phyloP scores from a whole-genome alignment of 2,113 vertebrate genomes.

The Meriones unguiculatus region DNA sequence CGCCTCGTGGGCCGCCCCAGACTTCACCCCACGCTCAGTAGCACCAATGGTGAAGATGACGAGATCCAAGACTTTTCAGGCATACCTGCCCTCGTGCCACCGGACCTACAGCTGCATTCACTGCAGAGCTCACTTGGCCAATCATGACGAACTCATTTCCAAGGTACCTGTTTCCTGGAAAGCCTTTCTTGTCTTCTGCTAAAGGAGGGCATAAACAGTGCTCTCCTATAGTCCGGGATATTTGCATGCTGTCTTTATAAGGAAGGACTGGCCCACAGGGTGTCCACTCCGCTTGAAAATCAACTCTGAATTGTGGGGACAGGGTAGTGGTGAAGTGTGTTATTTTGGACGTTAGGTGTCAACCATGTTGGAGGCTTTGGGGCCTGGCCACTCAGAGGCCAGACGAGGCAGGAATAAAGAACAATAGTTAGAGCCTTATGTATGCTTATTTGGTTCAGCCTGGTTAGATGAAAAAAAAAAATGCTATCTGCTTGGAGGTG shows the following conservation, averaged over 20 bases:
- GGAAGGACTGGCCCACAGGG: not conserved
- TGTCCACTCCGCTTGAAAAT: not conserved
- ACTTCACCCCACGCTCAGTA: constrained; percentile 87
- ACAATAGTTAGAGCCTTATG: not conserved
- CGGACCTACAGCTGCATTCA: constrained; percentile 99
- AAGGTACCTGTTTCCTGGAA: constrained; percentile 89
- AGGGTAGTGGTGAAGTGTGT: not conserved
- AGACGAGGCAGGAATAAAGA: not conserved
- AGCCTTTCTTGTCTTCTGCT: not conserved
- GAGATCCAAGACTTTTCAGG: constrained; percentile 99
- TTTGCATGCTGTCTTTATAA: not conserved
- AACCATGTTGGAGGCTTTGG: not conserved
- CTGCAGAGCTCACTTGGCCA: constrained; percentile 98
- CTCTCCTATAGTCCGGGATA: not conserved
- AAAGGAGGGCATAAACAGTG: not conserved
- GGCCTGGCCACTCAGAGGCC: not conserved
- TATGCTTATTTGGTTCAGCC: not conserved
- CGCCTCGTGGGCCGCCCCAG: constrained; percentile 97
- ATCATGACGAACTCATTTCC: constrained; percentile 99
- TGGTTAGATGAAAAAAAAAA: not conserved
- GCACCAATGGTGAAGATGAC: constrained; percentile 99
- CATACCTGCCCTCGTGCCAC: constrained; percentile 98
- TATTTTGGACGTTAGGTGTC: constrained; percentile 33
- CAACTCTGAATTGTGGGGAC: not conserved
- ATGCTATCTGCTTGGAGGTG: not conserved